Evolutionary conservation across 2,113 vertebrate genomes (phyloP), one percentile per base, ranked within the genome.

Genomic region (Cavia aperea): DNA sequence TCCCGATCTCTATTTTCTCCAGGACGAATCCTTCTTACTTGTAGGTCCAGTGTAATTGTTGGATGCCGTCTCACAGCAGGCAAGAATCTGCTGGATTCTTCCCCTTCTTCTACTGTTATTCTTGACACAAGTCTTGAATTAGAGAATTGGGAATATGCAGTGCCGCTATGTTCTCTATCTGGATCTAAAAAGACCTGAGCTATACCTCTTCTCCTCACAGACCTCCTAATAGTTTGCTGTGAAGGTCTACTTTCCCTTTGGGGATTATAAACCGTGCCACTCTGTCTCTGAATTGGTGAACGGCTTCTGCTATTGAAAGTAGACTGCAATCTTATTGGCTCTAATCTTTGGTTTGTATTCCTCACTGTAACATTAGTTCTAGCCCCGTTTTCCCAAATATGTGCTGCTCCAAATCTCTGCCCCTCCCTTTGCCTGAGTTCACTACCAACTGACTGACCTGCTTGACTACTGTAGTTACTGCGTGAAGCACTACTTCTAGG

Each of bases 31-130:
- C 99, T 97, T 94, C 98, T 98, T 95, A 99, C 98, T 95, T 99
- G 99, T 95, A 99, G 98, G 96, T 99, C 98, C 96, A 99, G 95
- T 93, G 99, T 99, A 96, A 99, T 99, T 31, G 98, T 98, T 0
- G 99, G 99, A 89, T 98, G 99, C 24, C 98, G 98, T 83, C 98
- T 98, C 73, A 98, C 95, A 12, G 98, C 96, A 49, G 97, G 87
- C 92, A 96, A 96, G 39, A 98, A 97, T 73, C 98, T 97, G 77
- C 96, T 97, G 46, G 97, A 95, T 88, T 98, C 98, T 39, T 97
- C 98, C 58, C 95, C 96, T 83, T 98, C 98, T 84, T 98, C 98
- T 14, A 96, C 97, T 82, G 96, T 97, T 88, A 97, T 96, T 94
- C 98, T 98, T 16, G 97, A 96, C 83, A 97, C 96, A 1, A 98